A percentile compares a stretch with the other conserved stretches of the same genome.
These are phyloP conservation scores for Aphelenchoides avenae DNA, from an alignment of 1,140 invertebrate species.

Conservation along the genomic window DNA sequence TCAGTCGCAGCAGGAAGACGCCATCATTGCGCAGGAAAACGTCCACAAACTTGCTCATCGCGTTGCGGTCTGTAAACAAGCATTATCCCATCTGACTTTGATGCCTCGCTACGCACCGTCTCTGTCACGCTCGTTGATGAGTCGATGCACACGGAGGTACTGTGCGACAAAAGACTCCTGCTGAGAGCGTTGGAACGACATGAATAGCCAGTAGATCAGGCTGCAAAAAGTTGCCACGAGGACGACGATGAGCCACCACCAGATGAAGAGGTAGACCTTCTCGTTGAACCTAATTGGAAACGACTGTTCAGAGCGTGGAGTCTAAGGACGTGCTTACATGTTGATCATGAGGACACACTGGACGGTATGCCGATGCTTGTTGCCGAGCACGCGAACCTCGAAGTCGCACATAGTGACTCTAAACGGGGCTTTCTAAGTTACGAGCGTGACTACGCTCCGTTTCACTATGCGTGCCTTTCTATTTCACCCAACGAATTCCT, in stretches of 20 bases:
- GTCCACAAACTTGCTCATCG: conserved; percentile 58
- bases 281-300: no score
- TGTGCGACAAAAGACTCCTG: conserved; percentile 16
- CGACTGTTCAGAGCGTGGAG: no score
- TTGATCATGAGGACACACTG: no score
- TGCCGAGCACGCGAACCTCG: conserved; percentile 51
- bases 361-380: conserved; percentile 54
- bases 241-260: conserved; percentile 60
- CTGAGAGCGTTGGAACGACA: conserved; percentile 25
- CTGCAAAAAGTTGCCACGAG: conserved; percentile 41
- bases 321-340: no score
- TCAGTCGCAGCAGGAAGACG: conserved; percentile 56
- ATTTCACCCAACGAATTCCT: no score
- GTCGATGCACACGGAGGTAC: conserved; percentile 31
- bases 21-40: conserved; percentile 52
- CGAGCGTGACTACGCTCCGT: no score
- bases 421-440: no score
- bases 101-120: conserved; percentile 25
- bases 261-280: conserved; percentile 60
- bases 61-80: conserved; percentile 32
- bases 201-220: conserved; percentile 41
- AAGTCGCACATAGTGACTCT: conserved; percentile 63
- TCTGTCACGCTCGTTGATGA: conserved; percentile 25
- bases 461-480: no score
- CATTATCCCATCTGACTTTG: background rate